Base-by-base conservation (phyloP, 2,113 vertebrate genomes). In the Mus spicilegus region DNA sequence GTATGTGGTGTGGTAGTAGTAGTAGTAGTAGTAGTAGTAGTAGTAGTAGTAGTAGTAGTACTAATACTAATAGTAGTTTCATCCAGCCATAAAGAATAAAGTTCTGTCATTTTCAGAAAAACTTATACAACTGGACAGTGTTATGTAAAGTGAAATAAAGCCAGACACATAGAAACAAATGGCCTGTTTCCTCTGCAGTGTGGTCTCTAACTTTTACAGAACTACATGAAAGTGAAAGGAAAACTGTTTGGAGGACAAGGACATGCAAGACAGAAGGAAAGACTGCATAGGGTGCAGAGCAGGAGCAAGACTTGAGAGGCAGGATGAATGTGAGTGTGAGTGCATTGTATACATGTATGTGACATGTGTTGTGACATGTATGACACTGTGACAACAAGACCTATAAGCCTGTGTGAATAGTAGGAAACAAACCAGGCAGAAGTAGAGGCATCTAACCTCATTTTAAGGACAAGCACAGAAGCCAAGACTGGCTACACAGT, bases 381-480 rank as follows among this genome's bases (percentile, higher is more conserved):
- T 20, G 14, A 19, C 26, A 12, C 20, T 26, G 65, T 28, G 13
- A 19, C 22, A 39, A 6, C 36, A 51, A 70, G 56, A 56, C 49
- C 33, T n/a, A 33, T 2, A 22, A 39, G 13, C 30, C 84, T 51
- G 5, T 1, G 1, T 51, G 16, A 7, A 69, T 20, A 36, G 33
- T 49, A 24, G 17, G 33, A 33, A 65, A 19, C 61, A 65, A 87
- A 36, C 24, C 42, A 49, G 30, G 39, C 42, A 42, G n/a, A 36
- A n/a, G 36, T 8, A 70, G 51, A 75, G 7, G 42, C 33, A 39
- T 73, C 91, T 54, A 1, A 19, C 78, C 36, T 81, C 65, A 56
- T 65, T 86, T 65, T 77, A 86, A 63, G 73, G 19, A 76, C 46
- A 96, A 81, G 77, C 89, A 16, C 33, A 73, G 16, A 93, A 78